Evolutionary conservation across 2,113 vertebrate species (phyloP).

Genomic region (Neogale vison): DNA sequence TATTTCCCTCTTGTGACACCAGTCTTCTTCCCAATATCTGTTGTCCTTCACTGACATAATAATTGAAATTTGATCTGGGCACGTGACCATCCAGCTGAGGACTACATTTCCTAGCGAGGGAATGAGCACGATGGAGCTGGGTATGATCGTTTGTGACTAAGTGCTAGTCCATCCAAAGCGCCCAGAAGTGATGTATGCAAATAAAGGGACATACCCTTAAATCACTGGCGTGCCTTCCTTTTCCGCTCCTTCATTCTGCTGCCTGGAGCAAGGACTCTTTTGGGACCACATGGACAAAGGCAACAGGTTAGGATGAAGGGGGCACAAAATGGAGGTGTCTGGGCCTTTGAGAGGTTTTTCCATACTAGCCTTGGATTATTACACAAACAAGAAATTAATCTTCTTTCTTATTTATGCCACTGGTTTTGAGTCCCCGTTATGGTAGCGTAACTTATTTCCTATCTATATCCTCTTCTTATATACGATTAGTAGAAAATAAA

Average conservation of each 20-base stretch:
- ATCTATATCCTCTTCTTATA: not conserved
- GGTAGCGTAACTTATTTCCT: not conserved
- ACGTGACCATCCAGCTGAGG: not conserved
- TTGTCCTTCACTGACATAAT: not conserved
- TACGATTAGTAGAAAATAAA: not conserved
- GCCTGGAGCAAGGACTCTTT: not conserved
- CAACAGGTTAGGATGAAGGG: not conserved
- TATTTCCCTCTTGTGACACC: not conserved
- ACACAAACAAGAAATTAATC: not conserved
- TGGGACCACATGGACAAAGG: not conserved
- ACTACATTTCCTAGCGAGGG: constrained; percentile 2
- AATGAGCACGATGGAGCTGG: not conserved
- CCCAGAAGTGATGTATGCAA: not conserved
- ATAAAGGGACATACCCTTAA: not conserved
- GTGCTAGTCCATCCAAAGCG: not conserved
- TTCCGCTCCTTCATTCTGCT: not conserved
- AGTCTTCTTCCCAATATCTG: not conserved
- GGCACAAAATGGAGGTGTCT: not conserved
- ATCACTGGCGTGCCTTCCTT: not conserved
- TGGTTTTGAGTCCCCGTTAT: not conserved
- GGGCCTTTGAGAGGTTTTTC: not conserved
- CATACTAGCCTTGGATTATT: not conserved
- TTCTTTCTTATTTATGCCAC: not conserved
- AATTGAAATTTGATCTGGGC: not conserved
- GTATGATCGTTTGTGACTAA: not conserved